Conservation (phyloP, 2,113 vertebrate species). For the Petrocephalus microphthalmus region DNA sequence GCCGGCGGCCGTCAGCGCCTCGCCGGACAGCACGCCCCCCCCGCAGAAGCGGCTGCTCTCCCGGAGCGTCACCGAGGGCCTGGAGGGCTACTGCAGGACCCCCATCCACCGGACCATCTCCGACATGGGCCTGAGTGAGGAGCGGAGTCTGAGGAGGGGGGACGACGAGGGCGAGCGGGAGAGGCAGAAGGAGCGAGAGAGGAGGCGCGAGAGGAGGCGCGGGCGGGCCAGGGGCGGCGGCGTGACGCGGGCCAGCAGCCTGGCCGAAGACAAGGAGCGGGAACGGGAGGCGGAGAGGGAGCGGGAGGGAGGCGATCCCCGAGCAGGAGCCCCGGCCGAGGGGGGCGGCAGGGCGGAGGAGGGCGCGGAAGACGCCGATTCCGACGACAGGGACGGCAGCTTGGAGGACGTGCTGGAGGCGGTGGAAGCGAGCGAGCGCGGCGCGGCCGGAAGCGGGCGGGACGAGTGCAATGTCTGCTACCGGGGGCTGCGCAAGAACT, state of each 20-base stretch:
- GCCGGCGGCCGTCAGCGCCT: constrained; percentile 51
- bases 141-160: constrained; percentile 59
- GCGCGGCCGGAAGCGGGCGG: constrained; percentile 39
- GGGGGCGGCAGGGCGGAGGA: constrained; percentile 42
- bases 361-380: constrained; percentile 35
- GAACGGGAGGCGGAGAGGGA: constrained; percentile 49
- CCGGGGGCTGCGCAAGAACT: constrained; percentile 55
- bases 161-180: constrained; percentile 62
- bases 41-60: constrained; percentile 58
- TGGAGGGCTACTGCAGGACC: constrained; percentile 57
- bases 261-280: constrained; percentile 63
- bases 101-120: constrained; percentile 80
- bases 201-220: constrained; percentile 54
- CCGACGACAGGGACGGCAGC: constrained; percentile 39
- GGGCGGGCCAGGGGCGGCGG: constrained; percentile 53
- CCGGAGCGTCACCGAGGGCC: constrained; percentile 67
- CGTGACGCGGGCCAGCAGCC: constrained; percentile 64
- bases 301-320: constrained; percentile 28
- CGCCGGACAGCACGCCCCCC: constrained; percentile 48
- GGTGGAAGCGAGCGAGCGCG: constrained; percentile 33
- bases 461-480: constrained; percentile 34
- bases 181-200: constrained; percentile 48
- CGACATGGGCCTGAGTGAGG: constrained; percentile 75
- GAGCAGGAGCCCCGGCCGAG: constrained; percentile 35
- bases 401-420: constrained; percentile 31